Conservation (phyloP, 64 coral and sea anemone genomes). For the Montipora foliosa region DNA sequence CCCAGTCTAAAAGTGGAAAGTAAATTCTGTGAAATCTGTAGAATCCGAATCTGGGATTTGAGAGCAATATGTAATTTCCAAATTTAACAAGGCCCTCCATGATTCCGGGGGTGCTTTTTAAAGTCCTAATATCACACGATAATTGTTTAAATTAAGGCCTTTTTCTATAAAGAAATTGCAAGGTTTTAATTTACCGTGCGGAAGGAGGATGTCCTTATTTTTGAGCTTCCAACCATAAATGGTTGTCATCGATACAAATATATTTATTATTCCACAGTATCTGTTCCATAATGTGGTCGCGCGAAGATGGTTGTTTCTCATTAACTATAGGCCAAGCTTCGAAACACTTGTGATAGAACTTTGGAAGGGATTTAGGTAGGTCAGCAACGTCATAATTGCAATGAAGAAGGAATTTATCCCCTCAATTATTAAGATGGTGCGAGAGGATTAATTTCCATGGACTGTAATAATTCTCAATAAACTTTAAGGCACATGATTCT, state of each 20-base stretch:
- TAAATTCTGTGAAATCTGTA: too few species aligned
- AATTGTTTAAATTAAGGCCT: too few species aligned
- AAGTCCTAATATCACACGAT: too few species aligned
- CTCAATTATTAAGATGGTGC: background rate
- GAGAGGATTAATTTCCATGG: conserved; percentile 3
- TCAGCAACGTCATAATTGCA: background rate
- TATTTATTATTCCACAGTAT: background rate
- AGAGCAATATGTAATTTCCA: too few species aligned
- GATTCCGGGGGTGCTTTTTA: too few species aligned
- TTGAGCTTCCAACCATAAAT: background rate
- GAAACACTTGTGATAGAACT: conserved; percentile 24
- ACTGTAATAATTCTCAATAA: conserved; percentile 5
- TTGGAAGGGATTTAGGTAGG: background rate
- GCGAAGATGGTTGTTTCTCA: background rate
- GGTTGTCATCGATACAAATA: background rate
- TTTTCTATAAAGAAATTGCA: too few species aligned
- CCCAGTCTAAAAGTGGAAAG: too few species aligned
- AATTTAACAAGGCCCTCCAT: too few species aligned
- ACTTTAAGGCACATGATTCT: background rate
- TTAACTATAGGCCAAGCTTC: background rate
- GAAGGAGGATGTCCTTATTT: too few species aligned
- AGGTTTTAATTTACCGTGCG: too few species aligned
- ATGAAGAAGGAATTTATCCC: too few species aligned
- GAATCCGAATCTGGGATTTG: too few species aligned
- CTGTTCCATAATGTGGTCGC: background rate